phyloP scores from a whole-genome alignment of 1,140 invertebrate genomes.

The Drosophila subobscura region DNA sequence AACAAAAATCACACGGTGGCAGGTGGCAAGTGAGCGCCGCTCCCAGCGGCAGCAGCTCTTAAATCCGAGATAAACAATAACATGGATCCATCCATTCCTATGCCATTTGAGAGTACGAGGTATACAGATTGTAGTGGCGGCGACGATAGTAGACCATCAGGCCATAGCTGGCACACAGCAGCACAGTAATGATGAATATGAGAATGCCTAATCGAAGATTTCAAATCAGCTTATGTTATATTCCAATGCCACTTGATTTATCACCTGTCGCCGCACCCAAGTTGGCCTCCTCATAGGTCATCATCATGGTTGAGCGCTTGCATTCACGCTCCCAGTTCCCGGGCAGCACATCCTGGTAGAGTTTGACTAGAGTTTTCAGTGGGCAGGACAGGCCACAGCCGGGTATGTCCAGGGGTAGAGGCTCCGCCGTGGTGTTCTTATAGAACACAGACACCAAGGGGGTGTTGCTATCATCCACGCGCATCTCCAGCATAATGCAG shows the following conservation, averaged over 20 bases:
- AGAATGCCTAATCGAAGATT: conserved; percentile 57
- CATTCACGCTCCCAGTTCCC: conserved; percentile 86
- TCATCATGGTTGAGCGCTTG: conserved; percentile 73
- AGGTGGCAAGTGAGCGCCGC: conserved; percentile 23
- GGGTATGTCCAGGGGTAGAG: conserved; percentile 85
- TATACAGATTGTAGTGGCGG: conserved; percentile 65
- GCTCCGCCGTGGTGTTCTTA: conserved; percentile 86
- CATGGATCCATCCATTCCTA: conserved; percentile 17
- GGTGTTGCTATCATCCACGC: conserved; percentile 72
- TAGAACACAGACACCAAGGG: conserved; percentile 85
- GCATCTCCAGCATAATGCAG: conserved; percentile 90
- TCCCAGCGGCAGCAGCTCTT: not conserved
- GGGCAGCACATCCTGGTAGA: conserved; percentile 85
- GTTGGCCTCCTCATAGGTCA: conserved; percentile 83
- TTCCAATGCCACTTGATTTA: conserved; percentile 11
- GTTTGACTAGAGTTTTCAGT: conserved; percentile 84
- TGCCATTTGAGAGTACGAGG: conserved; percentile 73
- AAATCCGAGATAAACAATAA: conserved; percentile 7
- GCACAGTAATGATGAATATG: conserved; percentile 60
- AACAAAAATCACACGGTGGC: conserved; percentile 9
- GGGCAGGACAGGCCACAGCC: conserved; percentile 86
- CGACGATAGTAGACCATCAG: conserved; percentile 78
- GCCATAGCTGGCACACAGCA: conserved; percentile 66
- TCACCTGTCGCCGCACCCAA: conserved; percentile 71
- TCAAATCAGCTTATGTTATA: not conserved